A percentile compares a stretch with the other conserved stretches of the same genome.
phyloP scores from a whole-genome alignment of 1,140 invertebrate genomes.

The Chrysopa pallens region DNA sequence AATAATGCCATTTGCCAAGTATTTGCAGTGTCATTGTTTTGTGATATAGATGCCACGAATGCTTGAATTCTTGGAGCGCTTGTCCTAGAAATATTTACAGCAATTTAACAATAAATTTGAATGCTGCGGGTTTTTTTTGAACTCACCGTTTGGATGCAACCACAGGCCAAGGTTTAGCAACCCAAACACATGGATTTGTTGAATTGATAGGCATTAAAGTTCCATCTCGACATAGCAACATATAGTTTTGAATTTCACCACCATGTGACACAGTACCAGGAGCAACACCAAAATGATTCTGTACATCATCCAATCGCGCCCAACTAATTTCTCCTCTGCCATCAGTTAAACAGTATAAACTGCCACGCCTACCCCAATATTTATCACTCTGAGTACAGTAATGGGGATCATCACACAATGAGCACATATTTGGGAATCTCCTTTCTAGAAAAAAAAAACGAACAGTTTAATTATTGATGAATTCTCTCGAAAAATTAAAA shows the following conservation, averaged over 20 bases:
- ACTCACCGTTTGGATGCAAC: slow-evolving; percentile 37
- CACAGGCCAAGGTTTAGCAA: slow-evolving; percentile 56
- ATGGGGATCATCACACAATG: slow-evolving; percentile 38
- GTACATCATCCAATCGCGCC: slow-evolving; percentile 44
- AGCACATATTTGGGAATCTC: slow-evolving; percentile 50
- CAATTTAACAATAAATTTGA: no score
- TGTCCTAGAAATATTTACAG: slow-evolving; percentile 20
- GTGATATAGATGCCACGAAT: slow-evolving; percentile 25
- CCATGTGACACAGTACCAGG: slow-evolving; percentile 13
- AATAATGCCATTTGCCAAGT: slow-evolving; percentile 33
- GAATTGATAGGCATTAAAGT: slow-evolving; percentile 35
- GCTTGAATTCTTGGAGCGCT: slow-evolving; percentile 33
- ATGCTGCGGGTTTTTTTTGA: background rate
- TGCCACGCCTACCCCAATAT: slow-evolving; percentile 63
- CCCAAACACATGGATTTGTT: slow-evolving; percentile 50
- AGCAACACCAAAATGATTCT: slow-evolving; percentile 41
- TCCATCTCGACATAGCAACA: slow-evolving; percentile 67
- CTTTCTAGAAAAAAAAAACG: slow-evolving; percentile 27
- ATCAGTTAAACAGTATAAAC: slow-evolving; percentile 57
- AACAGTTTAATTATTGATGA: background rate
- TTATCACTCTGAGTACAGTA: slow-evolving; percentile 49
- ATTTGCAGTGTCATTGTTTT: slow-evolving; percentile 10
- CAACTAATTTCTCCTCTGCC: slow-evolving; percentile 64
- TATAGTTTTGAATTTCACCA: slow-evolving; percentile 26
- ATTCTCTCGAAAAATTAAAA: background rate